A percentile compares a stretch with the other conserved stretches of the same genome.
These are phyloP conservation scores for Podabrus alpinus DNA, from an alignment of 2,888 invertebrate species.

Conservation along the genomic window DNA sequence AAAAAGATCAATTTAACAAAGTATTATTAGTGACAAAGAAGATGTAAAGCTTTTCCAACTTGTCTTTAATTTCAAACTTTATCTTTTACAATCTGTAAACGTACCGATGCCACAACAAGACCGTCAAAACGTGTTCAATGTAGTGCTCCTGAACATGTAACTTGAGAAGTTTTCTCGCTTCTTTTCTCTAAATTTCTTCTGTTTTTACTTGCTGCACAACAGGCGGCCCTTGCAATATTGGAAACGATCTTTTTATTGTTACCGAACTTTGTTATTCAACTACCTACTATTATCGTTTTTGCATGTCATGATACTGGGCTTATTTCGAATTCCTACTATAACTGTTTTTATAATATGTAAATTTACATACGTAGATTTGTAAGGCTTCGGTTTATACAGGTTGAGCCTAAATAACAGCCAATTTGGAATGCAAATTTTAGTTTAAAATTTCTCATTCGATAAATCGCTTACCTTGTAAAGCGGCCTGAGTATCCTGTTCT, in stretches of 20 bases:
- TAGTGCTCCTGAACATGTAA: not conserved
- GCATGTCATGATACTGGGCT: not conserved
- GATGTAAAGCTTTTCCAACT: not conserved
- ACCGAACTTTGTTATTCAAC: not conserved
- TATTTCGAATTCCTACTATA: not conserved
- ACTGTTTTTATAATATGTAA: not conserved
- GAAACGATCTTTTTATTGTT: not conserved
- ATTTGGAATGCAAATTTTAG: not conserved
- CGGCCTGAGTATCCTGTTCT: conserved; percentile 35
- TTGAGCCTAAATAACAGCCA: not conserved
- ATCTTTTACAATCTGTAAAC: not conserved
- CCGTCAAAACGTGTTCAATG: conserved; percentile 8
- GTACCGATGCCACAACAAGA: conserved; percentile 5
- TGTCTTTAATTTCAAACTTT: not conserved
- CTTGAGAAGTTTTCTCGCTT: not conserved
- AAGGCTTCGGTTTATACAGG: not conserved
- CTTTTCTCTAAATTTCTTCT: not conserved
- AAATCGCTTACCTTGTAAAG: conserved; percentile 31
- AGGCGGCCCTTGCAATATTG: not conserved
- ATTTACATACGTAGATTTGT: not conserved
- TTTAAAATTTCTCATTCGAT: not conserved
- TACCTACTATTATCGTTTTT: not conserved
- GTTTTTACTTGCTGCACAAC: not conserved
- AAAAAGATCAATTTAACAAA: not conserved
- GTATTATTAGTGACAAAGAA: not conserved